Percentiles rank a stretch among this genome's conserved stretches.
Conservation (phyloP, 2,888 invertebrate species). For the Lymantria dispar region DNA sequence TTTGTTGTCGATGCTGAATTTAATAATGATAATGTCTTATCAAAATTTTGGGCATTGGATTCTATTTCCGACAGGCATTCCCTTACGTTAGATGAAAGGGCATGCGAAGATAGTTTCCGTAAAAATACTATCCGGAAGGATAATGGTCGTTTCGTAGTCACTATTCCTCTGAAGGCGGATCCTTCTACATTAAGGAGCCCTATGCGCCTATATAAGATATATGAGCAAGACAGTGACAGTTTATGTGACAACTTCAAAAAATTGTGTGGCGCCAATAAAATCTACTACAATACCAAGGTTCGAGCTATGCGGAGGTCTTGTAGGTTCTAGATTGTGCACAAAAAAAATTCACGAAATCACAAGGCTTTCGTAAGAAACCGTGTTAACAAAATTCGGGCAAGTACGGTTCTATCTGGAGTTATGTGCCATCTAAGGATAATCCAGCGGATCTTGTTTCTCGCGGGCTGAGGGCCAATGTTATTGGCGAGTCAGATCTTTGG, state of each 20-base stretch:
- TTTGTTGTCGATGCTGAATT: neutral
- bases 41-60: slow-evolving; percentile 26
- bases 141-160: slow-evolving; percentile 23
- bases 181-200: no score
- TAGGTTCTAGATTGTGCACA: neutral
- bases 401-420: neutral
- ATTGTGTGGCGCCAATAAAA: neutral
- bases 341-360: no score
- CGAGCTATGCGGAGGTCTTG: neutral
- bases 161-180: slow-evolving; percentile 17
- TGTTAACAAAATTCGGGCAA: no score
- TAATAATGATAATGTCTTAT: neutral
- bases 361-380: no score
- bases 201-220: no score
- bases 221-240: neutral
- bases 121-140: slow-evolving; percentile 11
- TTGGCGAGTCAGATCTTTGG: neutral
- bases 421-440: no score
- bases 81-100: slow-evolving; percentile 12
- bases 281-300: neutral
- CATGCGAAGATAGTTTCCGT: slow-evolving; percentile 8
- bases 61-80: slow-evolving; percentile 10
- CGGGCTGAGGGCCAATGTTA: neutral
- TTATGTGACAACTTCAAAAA: neutral
- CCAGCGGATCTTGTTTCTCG: neutral